phyloP scores from a whole-genome alignment of 2,888 invertebrate species.

The Blastobasis adustella region DNA sequence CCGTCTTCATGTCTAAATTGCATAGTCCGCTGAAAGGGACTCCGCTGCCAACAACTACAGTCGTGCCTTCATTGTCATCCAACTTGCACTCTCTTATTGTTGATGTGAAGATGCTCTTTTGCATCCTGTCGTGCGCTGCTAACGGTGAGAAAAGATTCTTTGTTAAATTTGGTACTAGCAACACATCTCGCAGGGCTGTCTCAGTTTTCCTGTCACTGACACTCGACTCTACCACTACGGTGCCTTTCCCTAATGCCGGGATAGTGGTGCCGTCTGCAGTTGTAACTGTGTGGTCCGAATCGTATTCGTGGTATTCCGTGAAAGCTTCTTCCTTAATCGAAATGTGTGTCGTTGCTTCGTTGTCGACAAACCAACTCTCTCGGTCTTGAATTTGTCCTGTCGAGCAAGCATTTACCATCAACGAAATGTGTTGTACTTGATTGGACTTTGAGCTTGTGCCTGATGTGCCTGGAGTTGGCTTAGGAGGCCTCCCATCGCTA shows the following conservation, averaged over 20 bases:
- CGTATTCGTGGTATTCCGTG: neutral
- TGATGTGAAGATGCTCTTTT: neutral
- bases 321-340: neutral
- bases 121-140: constrained; percentile 1
- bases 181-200: neutral
- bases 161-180: neutral
- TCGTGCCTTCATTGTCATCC: neutral
- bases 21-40: neutral
- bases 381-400: neutral
- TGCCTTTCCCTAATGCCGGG: neutral
- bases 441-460: neutral
- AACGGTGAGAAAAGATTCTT: constrained; percentile 1
- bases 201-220: neutral
- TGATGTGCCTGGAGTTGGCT: neutral
- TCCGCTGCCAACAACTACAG: neutral
- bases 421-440: neutral
- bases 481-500: constrained; percentile 1
- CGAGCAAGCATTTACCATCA: neutral
- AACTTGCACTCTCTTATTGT: neutral
- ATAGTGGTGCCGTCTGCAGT: neutral
- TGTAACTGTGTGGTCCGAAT: neutral
- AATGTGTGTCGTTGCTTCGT: constrained; percentile 1
- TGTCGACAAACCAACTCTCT: constrained; percentile 1
- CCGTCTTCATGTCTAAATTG: too few species aligned
- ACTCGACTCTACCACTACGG: neutral